Evolutionary conservation across 2,113 vertebrate species (phyloP).

Genomic region (Syngnathus typhle): DNA sequence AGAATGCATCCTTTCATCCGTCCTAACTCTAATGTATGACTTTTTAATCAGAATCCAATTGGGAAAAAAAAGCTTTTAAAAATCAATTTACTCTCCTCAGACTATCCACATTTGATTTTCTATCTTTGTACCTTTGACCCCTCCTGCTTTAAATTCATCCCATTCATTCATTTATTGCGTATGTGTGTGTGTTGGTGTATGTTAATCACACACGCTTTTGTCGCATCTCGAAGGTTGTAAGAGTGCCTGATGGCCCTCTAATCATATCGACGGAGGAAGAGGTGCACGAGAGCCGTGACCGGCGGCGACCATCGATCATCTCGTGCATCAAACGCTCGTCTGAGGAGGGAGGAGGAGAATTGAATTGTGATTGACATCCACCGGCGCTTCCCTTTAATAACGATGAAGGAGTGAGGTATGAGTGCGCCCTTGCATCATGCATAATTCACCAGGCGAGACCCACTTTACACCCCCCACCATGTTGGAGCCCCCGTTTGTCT

Average conservation of each 20-base stretch:
- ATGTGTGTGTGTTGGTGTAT: background rate
- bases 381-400: slow-evolving; percentile 58
- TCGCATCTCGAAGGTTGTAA: slow-evolving; percentile 21
- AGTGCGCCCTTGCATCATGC: slow-evolving; percentile 59
- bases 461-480: slow-evolving; percentile 14
- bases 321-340: slow-evolving; percentile 30
- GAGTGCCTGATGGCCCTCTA: slow-evolving; percentile 34
- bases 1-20: background rate
- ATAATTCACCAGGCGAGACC: slow-evolving; percentile 52
- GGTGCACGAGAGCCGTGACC: slow-evolving; percentile 36
- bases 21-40: background rate
- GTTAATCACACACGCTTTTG: background rate
- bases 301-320: slow-evolving; percentile 36
- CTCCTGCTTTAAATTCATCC: background rate
- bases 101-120: background rate
- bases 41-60: slow-evolving; percentile 8
- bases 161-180: background rate
- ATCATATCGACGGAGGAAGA: slow-evolving; percentile 38
- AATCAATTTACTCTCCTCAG: background rate
- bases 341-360: slow-evolving; percentile 24
- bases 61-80: background rate
- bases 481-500: slow-evolving; percentile 2
- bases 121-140: background rate
- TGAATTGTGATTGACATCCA: slow-evolving; percentile 56
- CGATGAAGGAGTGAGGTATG: slow-evolving; percentile 59